Percentiles rank a stretch among this genome's conserved stretches.
Conservation (phyloP, 2,113 vertebrate genomes). For the Corythornis madagascariensis region DNA sequence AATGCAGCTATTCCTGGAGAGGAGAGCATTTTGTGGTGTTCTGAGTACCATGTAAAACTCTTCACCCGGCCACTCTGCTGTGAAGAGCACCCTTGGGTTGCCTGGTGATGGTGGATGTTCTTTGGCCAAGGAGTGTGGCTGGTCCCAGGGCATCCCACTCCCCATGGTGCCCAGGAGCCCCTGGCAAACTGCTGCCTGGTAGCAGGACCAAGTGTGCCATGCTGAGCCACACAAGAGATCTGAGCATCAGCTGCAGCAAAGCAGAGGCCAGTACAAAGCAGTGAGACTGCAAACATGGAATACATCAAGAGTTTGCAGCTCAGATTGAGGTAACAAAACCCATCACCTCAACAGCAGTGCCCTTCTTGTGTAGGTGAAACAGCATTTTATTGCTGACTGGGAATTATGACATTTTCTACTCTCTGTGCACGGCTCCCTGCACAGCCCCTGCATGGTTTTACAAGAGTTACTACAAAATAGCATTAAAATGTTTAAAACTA, state of each 20-base stretch:
- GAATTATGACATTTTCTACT: not conserved
- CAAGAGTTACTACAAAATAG: not conserved
- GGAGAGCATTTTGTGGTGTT: fast-evolving
- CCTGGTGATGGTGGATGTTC: not conserved
- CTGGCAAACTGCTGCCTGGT: not conserved
- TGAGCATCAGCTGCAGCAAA: not conserved
- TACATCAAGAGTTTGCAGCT: not conserved
- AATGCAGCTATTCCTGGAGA: not conserved
- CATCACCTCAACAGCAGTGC: not conserved
- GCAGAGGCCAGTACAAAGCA: fast-evolving
- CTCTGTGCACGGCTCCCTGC: not conserved
- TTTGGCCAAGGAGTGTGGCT: not conserved
- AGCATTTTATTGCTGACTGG: not conserved
- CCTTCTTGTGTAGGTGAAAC: not conserved
- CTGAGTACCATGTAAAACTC: not conserved
- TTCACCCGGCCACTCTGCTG: not conserved
- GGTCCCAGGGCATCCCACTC: not conserved
- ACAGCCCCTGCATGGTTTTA: not conserved
- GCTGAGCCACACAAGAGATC: not conserved
- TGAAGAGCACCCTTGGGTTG: not conserved
- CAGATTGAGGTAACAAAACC: not conserved
- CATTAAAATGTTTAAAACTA: not conserved
- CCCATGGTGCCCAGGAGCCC: not conserved
- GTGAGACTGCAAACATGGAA: not conserved
- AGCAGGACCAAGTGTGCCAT: fast-evolving